phyloP scores from a whole-genome alignment of 1,140 invertebrate species.

The Drosophila sp. region DNA sequence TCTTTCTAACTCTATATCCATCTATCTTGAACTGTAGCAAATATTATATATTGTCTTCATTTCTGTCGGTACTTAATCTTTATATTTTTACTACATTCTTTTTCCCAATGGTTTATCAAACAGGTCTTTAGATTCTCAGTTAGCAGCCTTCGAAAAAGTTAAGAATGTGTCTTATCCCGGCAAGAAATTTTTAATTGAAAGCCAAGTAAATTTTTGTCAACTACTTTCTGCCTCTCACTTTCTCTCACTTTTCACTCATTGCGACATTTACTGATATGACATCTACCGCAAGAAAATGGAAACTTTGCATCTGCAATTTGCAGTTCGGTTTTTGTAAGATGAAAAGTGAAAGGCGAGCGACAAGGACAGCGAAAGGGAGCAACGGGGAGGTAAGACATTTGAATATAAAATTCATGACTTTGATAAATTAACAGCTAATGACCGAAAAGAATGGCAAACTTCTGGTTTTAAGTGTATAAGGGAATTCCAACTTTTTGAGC shows the following conservation, averaged over 20 bases:
- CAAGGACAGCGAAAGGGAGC: background rate
- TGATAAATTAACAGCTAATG: constrained; percentile 82
- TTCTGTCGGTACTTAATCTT: too few species aligned
- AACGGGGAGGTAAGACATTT: background rate
- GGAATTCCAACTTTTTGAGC: constrained; percentile 58
- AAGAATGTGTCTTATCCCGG: constrained; percentile 45
- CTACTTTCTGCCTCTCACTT: background rate
- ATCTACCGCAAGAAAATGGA: constrained; percentile 51
- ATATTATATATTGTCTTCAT: too few species aligned
- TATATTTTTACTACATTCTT: too few species aligned
- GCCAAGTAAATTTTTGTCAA: constrained; percentile 19
- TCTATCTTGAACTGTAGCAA: too few species aligned
- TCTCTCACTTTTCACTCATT: constrained; percentile 5
- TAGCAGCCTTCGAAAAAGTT: constrained; percentile 2
- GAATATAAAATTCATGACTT: constrained; percentile 76
- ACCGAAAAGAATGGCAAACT: constrained; percentile 73
- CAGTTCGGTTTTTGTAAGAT: constrained; percentile 32
- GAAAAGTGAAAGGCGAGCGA: background rate
- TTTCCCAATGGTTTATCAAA: too few species aligned
- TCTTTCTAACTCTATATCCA: too few species aligned
- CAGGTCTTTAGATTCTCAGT: background rate
- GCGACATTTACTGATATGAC: constrained; percentile 64
- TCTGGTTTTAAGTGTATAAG: constrained; percentile 72
- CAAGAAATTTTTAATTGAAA: constrained; percentile 50
- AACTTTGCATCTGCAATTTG: constrained; percentile 71